Base-by-base conservation (phyloP, 2,797 vertebrate genomes). In the Neoniphon sammara region DNA sequence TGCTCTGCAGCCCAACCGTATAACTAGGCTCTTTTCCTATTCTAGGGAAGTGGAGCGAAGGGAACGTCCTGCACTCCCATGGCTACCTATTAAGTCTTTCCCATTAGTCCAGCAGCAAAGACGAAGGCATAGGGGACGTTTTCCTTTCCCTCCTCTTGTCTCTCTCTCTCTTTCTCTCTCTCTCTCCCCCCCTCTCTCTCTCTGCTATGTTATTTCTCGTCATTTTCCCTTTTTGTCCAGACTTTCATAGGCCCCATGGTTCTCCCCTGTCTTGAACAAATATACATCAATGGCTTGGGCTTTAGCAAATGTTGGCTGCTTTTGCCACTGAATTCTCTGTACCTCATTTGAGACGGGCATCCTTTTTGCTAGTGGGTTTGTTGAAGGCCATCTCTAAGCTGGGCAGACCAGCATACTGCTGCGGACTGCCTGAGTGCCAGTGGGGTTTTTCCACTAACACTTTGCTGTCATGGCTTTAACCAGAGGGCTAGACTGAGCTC, bases 1-100 rank as follows among this genome's bases (percentile, higher is more conserved):
- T 93, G 92, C 91, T 91, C 89, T 90, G 90, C 90, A 92, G 88
- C 83, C 89, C 90, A 91, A 88, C 90, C 90, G 82, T 93, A 87
- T 91, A 93, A 93, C 91, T 89, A 89, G 84, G 78, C 87, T 89
- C 87, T 91, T 92, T 91, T 90, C 88, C 87, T 90, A 85, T 90
- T 91, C 86, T 85, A 68, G 80, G 87, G 80, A 87, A 87, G 82
- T 88, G 80, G 81, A 90, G 86, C 75, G 71, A 83, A 78, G 72
- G 84, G 81, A 87, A 83, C 67, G 78, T 87, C 89, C 80, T 54
- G n/a, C 83, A 75, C 83, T 82, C 79, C 77, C 71, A 66, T 70
- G 72, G 83, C 85, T 85, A 77, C 73, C 77, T 63, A 79, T 86
- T 82, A 84, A 77, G 67, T 60, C 62, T 82, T 56, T 68, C 54